Evolutionary conservation across 1,140 invertebrate genomes (phyloP).

Genomic region (Drosophila mauritiana): DNA sequence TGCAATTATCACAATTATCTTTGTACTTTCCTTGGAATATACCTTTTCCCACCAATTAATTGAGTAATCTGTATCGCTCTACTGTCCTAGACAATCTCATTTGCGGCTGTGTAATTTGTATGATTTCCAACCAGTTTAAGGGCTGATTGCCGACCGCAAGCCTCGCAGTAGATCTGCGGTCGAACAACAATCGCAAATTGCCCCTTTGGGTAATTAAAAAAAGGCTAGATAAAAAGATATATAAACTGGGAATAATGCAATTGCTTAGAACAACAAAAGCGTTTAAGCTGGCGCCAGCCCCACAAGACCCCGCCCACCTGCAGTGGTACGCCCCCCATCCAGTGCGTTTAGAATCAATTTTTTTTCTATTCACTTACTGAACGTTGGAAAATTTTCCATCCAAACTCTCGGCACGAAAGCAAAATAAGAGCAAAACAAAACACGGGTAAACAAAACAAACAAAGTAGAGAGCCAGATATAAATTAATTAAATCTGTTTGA

Average conservation of each 20-base stretch:
- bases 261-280: slow-evolving; percentile 49
- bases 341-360: slow-evolving; percentile 63
- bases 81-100: slow-evolving; percentile 21
- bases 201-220: slow-evolving; percentile 57
- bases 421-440: slow-evolving; percentile 49
- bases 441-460: slow-evolving; percentile 66
- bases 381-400: slow-evolving; percentile 77
- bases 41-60: slow-evolving; percentile 14
- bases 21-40: not conserved
- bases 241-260: slow-evolving; percentile 26
- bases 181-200: slow-evolving; percentile 39
- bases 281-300: slow-evolving; percentile 60
- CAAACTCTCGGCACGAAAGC: slow-evolving; percentile 56
- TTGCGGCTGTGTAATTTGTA: slow-evolving; percentile 34
- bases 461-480: slow-evolving; percentile 26
- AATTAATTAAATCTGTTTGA: slow-evolving; percentile 58
- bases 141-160: slow-evolving; percentile 4
- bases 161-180: slow-evolving; percentile 2
- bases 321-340: not conserved
- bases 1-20: not conserved
- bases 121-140: slow-evolving; percentile 34
- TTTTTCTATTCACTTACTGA: slow-evolving; percentile 73
- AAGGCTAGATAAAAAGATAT: slow-evolving; percentile 2
- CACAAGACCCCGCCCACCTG: not conserved
- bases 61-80: slow-evolving; percentile 24